phyloP scores from a whole-genome alignment of 1,140 invertebrate species.

The Neoseiulus cucumeris region DNA sequence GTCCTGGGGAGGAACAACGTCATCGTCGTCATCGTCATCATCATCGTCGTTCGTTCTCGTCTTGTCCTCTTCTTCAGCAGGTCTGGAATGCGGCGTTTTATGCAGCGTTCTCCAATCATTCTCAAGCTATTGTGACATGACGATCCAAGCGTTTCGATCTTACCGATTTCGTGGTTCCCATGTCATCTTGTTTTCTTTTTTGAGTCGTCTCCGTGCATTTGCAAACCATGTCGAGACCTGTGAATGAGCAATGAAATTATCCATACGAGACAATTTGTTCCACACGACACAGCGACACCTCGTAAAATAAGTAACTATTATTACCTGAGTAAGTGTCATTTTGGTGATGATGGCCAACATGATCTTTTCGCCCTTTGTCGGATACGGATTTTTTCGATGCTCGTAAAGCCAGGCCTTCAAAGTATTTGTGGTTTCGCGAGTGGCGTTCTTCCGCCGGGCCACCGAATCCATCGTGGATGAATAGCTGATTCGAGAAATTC shows the following conservation, averaged over 20 bases:
- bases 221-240: constrained; percentile 48
- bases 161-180: constrained; percentile 37
- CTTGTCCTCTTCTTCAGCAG: constrained; percentile 23
- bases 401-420: constrained; percentile 78
- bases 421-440: constrained; percentile 85
- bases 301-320: neutral
- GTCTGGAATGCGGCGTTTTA: constrained; percentile 28
- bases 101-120: no score
- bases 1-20: constrained; percentile 12
- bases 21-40: constrained; percentile 18
- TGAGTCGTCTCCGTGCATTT: constrained; percentile 39
- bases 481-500: neutral
- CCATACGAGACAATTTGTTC: neutral
- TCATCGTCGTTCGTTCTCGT: constrained; percentile 14
- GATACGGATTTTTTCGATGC: constrained; percentile 59
- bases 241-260: neutral
- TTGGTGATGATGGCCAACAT: constrained; percentile 38
- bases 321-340: constrained; percentile 38
- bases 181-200: constrained; percentile 51
- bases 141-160: neutral
- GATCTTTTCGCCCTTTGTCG: constrained; percentile 39
- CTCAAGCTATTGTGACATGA: no score
- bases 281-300: neutral
- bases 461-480: constrained; percentile 46
- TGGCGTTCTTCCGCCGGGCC: constrained; percentile 83